These are phyloP conservation scores for Belonocnema kinseyi DNA, from an alignment of 1,140 invertebrate species.

Conservation along the genomic window DNA sequence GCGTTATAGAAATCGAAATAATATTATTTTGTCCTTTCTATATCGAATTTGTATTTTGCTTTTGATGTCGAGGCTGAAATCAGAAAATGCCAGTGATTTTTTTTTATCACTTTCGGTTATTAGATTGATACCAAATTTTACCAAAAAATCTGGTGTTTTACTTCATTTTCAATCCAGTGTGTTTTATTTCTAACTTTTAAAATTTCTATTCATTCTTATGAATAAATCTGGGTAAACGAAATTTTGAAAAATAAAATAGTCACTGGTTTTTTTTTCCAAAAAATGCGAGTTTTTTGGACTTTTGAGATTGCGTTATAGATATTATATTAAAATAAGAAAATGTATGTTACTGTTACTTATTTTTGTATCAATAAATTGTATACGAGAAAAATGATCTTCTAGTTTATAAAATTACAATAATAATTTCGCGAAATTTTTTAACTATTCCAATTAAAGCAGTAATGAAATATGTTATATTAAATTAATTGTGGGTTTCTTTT, in stretches of 20 bases:
- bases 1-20: neutral
- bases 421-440: slow-evolving; percentile 34
- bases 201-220: neutral
- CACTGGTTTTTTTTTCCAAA: neutral
- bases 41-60: neutral
- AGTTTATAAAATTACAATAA: slow-evolving; percentile 2
- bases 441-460: neutral
- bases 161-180: neutral
- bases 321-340: neutral
- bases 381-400: slow-evolving; percentile 26
- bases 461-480: too few species aligned
- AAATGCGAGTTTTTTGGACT: neutral
- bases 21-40: neutral
- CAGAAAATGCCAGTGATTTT: slow-evolving; percentile 3
- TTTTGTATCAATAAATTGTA: slow-evolving; percentile 35
- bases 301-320: neutral
- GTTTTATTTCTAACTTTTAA: neutral
- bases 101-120: neutral
- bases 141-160: neutral
- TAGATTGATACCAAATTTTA: neutral
- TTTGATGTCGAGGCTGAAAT: neutral
- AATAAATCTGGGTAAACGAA: neutral
- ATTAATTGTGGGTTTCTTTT: too few species aligned
- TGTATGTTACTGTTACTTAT: slow-evolving; percentile 32
- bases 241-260: slow-evolving; percentile 18